Conservation (phyloP, 2,797 vertebrate species). For the Gephyroberyx darwinii region DNA sequence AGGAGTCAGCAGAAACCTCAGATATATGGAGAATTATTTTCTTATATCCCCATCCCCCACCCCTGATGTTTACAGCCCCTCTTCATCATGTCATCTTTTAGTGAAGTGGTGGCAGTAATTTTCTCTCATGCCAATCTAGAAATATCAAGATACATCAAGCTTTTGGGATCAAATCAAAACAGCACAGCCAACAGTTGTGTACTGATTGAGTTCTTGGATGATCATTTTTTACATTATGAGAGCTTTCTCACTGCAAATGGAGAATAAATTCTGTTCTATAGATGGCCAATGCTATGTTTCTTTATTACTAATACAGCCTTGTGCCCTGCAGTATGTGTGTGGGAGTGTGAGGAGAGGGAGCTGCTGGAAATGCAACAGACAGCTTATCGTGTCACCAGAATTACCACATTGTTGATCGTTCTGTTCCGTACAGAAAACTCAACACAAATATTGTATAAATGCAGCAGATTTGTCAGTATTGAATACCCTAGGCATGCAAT, state of each 20-base stretch:
- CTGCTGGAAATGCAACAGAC: conserved; percentile 47
- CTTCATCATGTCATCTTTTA: not conserved
- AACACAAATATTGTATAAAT: conserved; percentile 6
- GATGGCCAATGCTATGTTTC: conserved; percentile 14
- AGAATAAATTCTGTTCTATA: conserved; percentile 7
- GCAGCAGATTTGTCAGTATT: not conserved
- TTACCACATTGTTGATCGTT: conserved; percentile 15
- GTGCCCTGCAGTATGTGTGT: conserved; percentile 31
- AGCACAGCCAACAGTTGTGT: not conserved
- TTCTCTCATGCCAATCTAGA: not conserved
- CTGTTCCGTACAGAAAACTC: conserved; percentile 25
- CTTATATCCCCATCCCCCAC: not conserved
- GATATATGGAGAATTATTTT: not conserved
- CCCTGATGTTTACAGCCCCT: not conserved
- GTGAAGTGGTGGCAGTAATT: not conserved
- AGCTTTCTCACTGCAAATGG: conserved; percentile 11
- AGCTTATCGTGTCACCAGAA: conserved; percentile 39
- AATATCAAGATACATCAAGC: not conserved
- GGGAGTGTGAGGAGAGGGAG: conserved; percentile 39
- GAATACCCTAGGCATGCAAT: not conserved
- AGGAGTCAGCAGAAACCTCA: conserved; percentile 15
- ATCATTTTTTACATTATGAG: not conserved
- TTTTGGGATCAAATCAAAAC: not conserved
- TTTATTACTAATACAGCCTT: conserved; percentile 18
- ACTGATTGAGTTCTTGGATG: conserved; percentile 1